These are phyloP conservation scores for Danio choprae DNA, from an alignment of 2,797 vertebrate species.

Conservation along the genomic window DNA sequence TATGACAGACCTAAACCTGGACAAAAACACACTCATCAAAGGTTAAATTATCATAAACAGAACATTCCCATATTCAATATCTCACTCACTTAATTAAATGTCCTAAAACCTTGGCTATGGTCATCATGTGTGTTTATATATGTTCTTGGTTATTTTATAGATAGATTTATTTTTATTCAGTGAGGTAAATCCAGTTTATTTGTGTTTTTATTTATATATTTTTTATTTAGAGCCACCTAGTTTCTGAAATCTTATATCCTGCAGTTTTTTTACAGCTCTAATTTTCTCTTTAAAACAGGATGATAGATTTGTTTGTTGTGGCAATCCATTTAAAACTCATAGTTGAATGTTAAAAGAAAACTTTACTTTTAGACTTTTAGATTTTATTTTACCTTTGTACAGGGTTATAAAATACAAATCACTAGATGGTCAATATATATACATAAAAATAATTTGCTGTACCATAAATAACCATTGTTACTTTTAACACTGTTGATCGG, in stretches of 20 bases:
- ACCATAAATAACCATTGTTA: conserved; percentile 1
- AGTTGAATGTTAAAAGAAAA: conserved; percentile 41
- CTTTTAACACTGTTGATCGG: neutral
- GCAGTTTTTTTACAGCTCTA: conserved; percentile 75
- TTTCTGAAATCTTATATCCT: conserved; percentile 6
- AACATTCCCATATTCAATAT: too few relatives aligned
- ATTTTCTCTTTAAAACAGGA: conserved; percentile 68
- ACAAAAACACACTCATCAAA: too few relatives aligned
- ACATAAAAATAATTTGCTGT: conserved; percentile 16
- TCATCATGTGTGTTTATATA: neutral
- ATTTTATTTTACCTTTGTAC: conserved; percentile 75
- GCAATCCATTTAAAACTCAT: conserved; percentile 49
- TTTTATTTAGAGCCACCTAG: neutral
- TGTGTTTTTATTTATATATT: too few relatives aligned
- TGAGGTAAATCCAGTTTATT: neutral
- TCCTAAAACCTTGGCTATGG: neutral
- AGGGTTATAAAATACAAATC: conserved; percentile 65
- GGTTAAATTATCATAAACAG: too few relatives aligned
- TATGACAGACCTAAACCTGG: too few relatives aligned
- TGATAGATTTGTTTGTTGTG: conserved; percentile 20
- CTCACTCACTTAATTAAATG: neutral
- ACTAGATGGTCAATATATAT: neutral
- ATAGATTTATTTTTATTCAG: neutral
- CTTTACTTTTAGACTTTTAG: conserved; percentile 40
- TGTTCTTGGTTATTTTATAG: neutral